Evolutionary conservation across 2,113 vertebrate genomes (phyloP).

Genomic region (Gasterosteus aculeatus): DNA sequence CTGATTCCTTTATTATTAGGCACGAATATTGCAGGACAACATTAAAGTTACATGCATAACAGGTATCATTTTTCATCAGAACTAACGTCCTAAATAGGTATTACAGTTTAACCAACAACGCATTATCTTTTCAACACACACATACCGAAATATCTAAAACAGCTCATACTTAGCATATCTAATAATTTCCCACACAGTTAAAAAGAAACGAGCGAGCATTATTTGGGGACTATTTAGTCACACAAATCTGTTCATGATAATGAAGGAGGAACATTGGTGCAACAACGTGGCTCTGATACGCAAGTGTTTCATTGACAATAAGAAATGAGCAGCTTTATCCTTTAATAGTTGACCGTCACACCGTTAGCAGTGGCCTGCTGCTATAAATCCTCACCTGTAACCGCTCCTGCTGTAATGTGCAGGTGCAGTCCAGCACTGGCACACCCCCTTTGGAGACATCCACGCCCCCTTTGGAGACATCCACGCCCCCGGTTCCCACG

Average conservation of each 20-base stretch:
- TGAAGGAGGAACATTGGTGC: background rate
- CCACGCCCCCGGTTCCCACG: conserved; percentile 6
- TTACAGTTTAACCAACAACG: background rate
- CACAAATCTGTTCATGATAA: background rate
- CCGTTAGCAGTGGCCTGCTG: background rate
- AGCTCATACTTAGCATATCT: background rate
- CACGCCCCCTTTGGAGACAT: conserved; percentile 78
- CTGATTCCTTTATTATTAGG: background rate
- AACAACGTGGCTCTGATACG: background rate
- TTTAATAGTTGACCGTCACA: background rate
- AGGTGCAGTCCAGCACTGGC: conserved; percentile 74
- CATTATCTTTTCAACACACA: no score
- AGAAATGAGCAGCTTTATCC: background rate
- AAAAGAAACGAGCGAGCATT: no score
- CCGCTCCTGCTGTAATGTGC: background rate
- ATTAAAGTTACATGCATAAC: background rate
- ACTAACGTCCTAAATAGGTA: no score
- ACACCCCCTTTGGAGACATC: conserved; percentile 77
- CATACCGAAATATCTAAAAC: background rate
- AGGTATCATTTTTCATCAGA: background rate
- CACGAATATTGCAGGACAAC: background rate
- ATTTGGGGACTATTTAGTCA: no score
- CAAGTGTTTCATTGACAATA: background rate
- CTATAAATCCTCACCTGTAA: background rate
- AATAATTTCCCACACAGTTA: no score